These are phyloP conservation scores for Brachyptera risi DNA, from an alignment of 2,888 invertebrate species.

Conservation along the genomic window DNA sequence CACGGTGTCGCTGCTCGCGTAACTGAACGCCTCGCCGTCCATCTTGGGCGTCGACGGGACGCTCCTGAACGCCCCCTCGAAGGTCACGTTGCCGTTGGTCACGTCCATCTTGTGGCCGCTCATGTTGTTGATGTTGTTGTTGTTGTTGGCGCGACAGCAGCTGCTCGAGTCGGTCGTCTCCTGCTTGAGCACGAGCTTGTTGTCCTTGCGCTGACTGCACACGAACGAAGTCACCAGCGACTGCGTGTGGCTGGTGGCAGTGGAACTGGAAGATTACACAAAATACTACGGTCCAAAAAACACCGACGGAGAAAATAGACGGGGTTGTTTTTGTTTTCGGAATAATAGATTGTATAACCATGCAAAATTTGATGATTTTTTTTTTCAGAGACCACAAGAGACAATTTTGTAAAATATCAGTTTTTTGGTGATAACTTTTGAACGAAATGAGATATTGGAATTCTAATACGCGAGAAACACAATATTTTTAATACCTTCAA, in stretches of 20 bases:
- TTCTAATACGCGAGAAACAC: too few species aligned
- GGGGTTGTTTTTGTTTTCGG: too few species aligned
- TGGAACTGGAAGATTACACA: background rate
- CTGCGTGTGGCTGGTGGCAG: conserved; percentile 48
- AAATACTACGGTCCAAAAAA: too few species aligned
- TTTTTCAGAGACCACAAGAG: too few species aligned
- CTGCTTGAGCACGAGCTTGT: conserved; percentile 49
- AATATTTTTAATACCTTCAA: too few species aligned
- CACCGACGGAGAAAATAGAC: too few species aligned
- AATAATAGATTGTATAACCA: too few species aligned
- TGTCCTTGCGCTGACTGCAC: conserved; percentile 47
- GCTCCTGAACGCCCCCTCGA: background rate
- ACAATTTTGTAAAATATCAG: too few species aligned
- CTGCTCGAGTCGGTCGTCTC: conserved; percentile 58
- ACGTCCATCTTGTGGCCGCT: conserved; percentile 47
- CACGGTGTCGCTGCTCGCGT: conserved; percentile 55
- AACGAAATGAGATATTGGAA: too few species aligned
- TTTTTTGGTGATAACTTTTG: too few species aligned
- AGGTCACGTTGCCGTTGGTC: conserved; percentile 43
- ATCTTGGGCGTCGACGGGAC: background rate
- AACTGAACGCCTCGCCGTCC: conserved; percentile 30
- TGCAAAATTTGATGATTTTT: too few species aligned
- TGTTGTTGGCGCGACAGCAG: conserved; percentile 46
- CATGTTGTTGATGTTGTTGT: conserved; percentile 39
- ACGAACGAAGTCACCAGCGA: conserved; percentile 60